These are phyloP conservation scores for Platygyra sinensis DNA, from an alignment of 64 coral and sea anemone genomes.

Conservation along the genomic window DNA sequence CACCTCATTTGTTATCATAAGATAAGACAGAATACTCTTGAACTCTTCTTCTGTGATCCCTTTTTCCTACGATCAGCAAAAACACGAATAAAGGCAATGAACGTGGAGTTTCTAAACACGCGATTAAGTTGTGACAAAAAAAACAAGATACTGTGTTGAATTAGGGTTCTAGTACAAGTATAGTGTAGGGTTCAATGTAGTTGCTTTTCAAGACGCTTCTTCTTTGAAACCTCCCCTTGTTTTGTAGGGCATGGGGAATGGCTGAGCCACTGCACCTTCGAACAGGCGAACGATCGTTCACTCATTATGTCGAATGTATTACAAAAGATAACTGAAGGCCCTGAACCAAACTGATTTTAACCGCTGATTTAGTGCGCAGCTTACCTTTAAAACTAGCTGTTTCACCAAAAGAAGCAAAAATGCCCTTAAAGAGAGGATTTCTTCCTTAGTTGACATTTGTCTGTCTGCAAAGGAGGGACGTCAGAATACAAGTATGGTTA, in stretches of 20 bases:
- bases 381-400: slow-evolving; percentile 94
- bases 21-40: slow-evolving; percentile 87
- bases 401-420: slow-evolving; percentile 95
- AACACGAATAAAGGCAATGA: not conserved
- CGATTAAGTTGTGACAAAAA: not conserved
- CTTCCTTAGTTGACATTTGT: slow-evolving; percentile 67
- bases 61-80: slow-evolving; percentile 73
- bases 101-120: not conserved
- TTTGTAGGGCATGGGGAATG: too few relatives aligned
- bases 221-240: too few relatives aligned
- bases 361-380: not conserved
- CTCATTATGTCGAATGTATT: too few relatives aligned
- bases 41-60: slow-evolving; percentile 93
- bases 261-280: too few relatives aligned
- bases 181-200: not conserved
- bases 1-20: slow-evolving; percentile 86
- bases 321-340: too few relatives aligned
- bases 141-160: too few relatives aligned
- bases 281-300: too few relatives aligned
- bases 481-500: not conserved
- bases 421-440: slow-evolving; percentile 83
- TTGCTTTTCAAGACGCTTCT: not conserved
- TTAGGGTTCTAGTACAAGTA: too few relatives aligned
- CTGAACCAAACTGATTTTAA: too few relatives aligned
- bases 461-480: not conserved